These are phyloP conservation scores for Ranitomeya imitator DNA, from an alignment of 2,113 vertebrate species.

Conservation along the genomic window DNA sequence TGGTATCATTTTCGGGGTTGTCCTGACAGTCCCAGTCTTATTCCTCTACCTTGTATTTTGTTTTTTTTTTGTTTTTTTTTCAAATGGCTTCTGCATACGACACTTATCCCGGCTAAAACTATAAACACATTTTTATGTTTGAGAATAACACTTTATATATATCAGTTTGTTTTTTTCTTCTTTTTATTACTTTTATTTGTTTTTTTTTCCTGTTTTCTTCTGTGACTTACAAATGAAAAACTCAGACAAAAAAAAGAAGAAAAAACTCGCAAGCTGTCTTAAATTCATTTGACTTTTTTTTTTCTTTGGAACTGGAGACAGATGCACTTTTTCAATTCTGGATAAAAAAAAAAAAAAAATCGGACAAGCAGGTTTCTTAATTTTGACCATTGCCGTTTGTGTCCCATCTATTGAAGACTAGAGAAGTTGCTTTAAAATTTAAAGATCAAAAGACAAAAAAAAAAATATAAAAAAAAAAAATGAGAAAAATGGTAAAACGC, in stretches of 20 bases:
- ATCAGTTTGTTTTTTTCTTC: neutral
- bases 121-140: conserved; percentile 33
- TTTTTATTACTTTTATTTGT: neutral
- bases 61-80: neutral
- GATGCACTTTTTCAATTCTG: conserved; percentile 65
- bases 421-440: conserved; percentile 55
- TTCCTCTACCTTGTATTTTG: conserved; percentile 8
- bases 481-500: conserved; percentile 60
- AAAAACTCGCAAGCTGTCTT: conserved; percentile 66
- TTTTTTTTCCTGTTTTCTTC: conserved; percentile 18
- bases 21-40: neutral
- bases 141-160: conserved; percentile 33
- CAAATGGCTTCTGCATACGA: conserved; percentile 17
- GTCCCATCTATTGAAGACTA: conserved; percentile 62
- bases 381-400: conserved; percentile 67
- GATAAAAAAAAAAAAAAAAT: conserved; percentile 63
- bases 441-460: conserved; percentile 36
- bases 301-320: conserved; percentile 51
- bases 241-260: neutral
- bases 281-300: conserved; percentile 53
- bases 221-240: conserved; percentile 32
- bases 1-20: neutral
- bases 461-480: neutral
- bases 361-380: conserved; percentile 70
- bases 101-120: conserved; percentile 1